These are phyloP conservation scores for Philaenus spumarius DNA, from an alignment of 1,140 invertebrate genomes.

Conservation along the genomic window DNA sequence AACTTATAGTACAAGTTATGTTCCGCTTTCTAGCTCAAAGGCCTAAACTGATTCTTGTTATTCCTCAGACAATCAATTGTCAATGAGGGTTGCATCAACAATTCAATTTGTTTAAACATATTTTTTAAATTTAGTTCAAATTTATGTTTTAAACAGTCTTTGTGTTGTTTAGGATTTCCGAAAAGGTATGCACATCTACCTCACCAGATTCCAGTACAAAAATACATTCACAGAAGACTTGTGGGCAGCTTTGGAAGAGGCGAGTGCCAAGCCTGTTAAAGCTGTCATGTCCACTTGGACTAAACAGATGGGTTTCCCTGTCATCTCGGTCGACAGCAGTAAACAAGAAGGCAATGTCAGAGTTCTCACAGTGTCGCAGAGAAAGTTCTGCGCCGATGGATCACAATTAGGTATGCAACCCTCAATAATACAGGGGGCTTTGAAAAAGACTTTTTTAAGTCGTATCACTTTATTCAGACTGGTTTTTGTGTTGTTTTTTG, in stretches of 20 bases:
- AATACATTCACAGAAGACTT: conserved; percentile 94
- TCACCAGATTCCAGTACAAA: conserved; percentile 79
- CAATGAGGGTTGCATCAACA: too few species aligned
- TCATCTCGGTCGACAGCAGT: conserved; percentile 43
- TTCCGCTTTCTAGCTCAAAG: too few species aligned
- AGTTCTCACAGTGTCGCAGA: conserved; percentile 66
- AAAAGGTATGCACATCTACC: conserved; percentile 90
- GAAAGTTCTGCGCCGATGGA: conserved; percentile 71
- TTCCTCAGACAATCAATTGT: too few species aligned
- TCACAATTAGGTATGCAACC: conserved; percentile 1
- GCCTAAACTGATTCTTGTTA: too few species aligned
- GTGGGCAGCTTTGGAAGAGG: conserved; percentile 83
- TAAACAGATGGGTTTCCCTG: conserved; percentile 85
- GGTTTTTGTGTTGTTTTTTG: too few species aligned
- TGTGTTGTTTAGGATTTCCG: conserved; percentile 61
- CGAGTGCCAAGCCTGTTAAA: conserved; percentile 84
- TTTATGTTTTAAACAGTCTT: too few species aligned
- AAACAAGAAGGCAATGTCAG: conserved; percentile 44
- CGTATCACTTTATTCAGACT: too few species aligned
- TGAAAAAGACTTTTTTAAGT: too few species aligned
- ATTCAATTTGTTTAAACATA: too few species aligned
- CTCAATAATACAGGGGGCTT: too few species aligned
- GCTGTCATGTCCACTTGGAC: conserved; percentile 95
- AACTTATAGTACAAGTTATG: too few species aligned
- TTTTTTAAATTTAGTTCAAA: too few species aligned